Evolutionary conservation across 2,888 invertebrate species (phyloP).

Genomic region (Euzophera pinguis): DNA sequence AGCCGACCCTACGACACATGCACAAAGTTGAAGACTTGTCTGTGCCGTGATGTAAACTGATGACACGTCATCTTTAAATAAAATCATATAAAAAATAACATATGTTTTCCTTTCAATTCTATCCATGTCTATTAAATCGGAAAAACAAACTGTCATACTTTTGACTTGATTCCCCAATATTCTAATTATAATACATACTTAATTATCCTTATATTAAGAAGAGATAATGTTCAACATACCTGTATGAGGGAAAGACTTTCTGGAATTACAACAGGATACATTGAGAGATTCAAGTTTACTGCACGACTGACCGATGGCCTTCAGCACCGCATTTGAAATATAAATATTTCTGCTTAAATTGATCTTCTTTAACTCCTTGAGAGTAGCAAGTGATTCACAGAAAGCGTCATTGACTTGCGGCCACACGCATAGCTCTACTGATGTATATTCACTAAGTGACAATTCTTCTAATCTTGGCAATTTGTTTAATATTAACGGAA

Average conservation of each 20-base stretch:
- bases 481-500: slow-evolving; percentile 55
- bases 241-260: slow-evolving; percentile 35
- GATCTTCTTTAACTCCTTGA: slow-evolving; percentile 64
- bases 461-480: slow-evolving; percentile 56
- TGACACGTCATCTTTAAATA: too few relatives aligned
- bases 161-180: too few relatives aligned
- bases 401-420: slow-evolving; percentile 48
- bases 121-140: too few relatives aligned
- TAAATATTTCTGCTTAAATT: slow-evolving; percentile 65
- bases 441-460: slow-evolving; percentile 60
- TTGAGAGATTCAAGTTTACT: slow-evolving; percentile 63
- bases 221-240: slow-evolving; percentile 32
- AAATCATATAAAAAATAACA: too few relatives aligned
- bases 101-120: too few relatives aligned
- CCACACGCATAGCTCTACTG: slow-evolving; percentile 34
- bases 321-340: slow-evolving; percentile 75
- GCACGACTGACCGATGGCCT: slow-evolving; percentile 68
- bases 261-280: slow-evolving; percentile 64
- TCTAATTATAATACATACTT: too few relatives aligned
- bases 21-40: too few relatives aligned
- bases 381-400: slow-evolving; percentile 51
- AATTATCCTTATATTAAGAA: too few relatives aligned
- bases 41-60: too few relatives aligned
- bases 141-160: too few relatives aligned
- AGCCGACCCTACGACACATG: too few relatives aligned